Percentiles rank a stretch among this genome's conserved stretches.
Conservation (phyloP, 2,797 vertebrate genomes). For the Tinamus major region DNA sequence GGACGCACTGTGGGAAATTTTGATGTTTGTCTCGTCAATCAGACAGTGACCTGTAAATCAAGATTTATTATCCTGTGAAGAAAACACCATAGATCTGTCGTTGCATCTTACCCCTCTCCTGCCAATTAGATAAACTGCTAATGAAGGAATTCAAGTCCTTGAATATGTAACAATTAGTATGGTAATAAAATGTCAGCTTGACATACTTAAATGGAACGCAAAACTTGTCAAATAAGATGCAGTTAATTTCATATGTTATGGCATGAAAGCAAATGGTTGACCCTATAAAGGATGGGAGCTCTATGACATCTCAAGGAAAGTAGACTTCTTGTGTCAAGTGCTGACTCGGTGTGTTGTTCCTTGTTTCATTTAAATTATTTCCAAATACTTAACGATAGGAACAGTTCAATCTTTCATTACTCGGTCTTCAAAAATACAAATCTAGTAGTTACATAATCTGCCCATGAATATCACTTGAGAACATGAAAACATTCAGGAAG, state of each 20-base stretch:
- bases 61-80: not conserved
- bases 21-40: not conserved
- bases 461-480: conserved; percentile 35
- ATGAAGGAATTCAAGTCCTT: not conserved
- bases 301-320: not conserved
- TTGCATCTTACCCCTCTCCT: not conserved
- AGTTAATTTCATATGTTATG: not conserved
- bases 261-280: conserved; percentile 26
- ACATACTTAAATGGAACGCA: conserved; percentile 24
- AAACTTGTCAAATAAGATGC: not conserved
- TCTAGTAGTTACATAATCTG: conserved; percentile 35
- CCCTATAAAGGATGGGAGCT: not conserved
- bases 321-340: not conserved
- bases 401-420: conserved; percentile 2
- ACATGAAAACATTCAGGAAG: conserved; percentile 9
- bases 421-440: conserved; percentile 30
- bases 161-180: conserved; percentile 8
- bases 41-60: not conserved
- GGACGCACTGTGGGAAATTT: too few relatives aligned
- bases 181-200: conserved; percentile 20
- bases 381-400: not conserved
- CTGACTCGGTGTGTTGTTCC: not conserved
- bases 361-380: conserved; percentile 11
- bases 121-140: not conserved
- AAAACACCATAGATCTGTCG: not conserved